Conservation (phyloP, 2,888 invertebrate genomes). For the Parnassius apollo region DNA sequence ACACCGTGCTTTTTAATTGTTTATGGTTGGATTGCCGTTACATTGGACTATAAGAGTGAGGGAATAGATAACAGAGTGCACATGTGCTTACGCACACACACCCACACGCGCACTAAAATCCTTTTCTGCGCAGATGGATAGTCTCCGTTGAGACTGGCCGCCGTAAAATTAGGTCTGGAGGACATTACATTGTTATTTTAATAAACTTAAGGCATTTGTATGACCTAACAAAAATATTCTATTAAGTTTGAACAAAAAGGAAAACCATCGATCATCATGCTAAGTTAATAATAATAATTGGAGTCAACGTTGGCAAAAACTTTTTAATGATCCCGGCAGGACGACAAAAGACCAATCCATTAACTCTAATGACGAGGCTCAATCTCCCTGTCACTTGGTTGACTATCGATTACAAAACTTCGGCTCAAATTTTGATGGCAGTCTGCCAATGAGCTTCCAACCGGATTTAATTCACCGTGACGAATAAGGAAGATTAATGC, state of each 20-base stretch:
- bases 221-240: background rate
- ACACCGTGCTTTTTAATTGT: no score
- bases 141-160: no score
- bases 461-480: conserved; percentile 5
- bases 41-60: no score
- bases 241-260: background rate
- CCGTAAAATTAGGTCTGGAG: no score
- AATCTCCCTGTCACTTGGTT: background rate
- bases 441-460: conserved; percentile 2
- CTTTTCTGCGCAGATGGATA: no score
- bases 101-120: no score
- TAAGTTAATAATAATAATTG: conserved; percentile 8
- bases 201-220: no score
- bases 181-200: no score
- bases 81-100: no score
- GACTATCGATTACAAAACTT: conserved; percentile 11
- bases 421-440: conserved; percentile 12
- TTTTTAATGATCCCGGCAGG: conserved; percentile 17
- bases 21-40: no score
- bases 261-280: conserved; percentile 4
- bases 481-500: background rate
- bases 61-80: no score
- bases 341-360: conserved; percentile 22
- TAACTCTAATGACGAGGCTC: conserved; percentile 15
- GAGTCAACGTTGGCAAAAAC: conserved; percentile 9